Evolutionary conservation across 2,888 invertebrate genomes (phyloP), one percentile per base, ranked within the genome.

Genomic region (Strigamia maritima): DNA sequence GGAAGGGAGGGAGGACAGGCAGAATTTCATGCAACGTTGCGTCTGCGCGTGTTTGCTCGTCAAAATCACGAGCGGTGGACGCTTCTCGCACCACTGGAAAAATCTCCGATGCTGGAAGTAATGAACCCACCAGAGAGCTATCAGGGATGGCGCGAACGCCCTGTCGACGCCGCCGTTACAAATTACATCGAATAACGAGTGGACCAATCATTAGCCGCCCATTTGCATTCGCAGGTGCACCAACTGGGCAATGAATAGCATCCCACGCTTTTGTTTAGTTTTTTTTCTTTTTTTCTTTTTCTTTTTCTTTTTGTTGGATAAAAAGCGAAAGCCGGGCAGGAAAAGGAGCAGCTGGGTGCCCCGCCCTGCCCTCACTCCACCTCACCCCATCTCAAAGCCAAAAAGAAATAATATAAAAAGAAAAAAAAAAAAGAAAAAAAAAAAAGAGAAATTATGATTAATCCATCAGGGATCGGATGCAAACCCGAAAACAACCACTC

Each of bases 401-500:
- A 35, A 35, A 35, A 35, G 10, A 35, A 35, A 12, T 14, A 49
- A n/a, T 6, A 49, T 6, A 49, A 49, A n/a, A 16, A 16, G 10
- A 49, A 19, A 6, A 16, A 49, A 49, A 49, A 49, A 16, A 19
- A 16, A 49, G 16, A 16, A 19, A 19, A 19, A 16, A 49, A 16
- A 14, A 49, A 16, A 49, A 16, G 10, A 74, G 74, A 24, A 35
- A 35, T 35, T 35, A 35, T 24, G 74, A 28, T 74, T 28, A 28
- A 38, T 75, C 75, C 19, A 38, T 40, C 54, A 78, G 31, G 70
- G 79, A 35, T 35, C 35, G 40, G 60, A 70, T 77, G 38, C 6
- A 76, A 40, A 16, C 16, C 22, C 28, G 35, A n/a, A 31, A n/a
- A 14, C 6, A 24, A 38, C 70, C 38, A 54, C 80, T 80, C 81